These are phyloP conservation scores for Silurus asotus DNA, from an alignment of 2,113 vertebrate genomes.

Conservation along the genomic window DNA sequence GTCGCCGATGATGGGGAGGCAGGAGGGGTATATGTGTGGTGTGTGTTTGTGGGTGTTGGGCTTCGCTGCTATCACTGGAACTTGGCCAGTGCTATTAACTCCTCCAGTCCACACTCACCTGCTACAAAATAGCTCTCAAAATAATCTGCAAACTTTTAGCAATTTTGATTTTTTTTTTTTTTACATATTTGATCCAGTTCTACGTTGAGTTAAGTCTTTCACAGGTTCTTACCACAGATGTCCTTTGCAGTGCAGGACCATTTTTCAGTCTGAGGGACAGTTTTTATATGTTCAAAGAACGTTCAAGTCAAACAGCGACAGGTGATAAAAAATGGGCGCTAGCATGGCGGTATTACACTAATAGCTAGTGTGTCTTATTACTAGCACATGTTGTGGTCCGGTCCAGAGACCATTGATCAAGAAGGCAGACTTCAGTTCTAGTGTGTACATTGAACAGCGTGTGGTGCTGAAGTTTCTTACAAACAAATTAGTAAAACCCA, in stretches of 20 bases:
- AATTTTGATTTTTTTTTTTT: conserved; percentile 12
- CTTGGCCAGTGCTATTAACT: conserved; percentile 59
- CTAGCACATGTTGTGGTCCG: no score
- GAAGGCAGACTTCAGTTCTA: no score
- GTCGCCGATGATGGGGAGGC: conserved; percentile 77
- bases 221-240: background rate
- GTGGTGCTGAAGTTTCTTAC: no score
- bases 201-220: background rate
- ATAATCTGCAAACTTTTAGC: conserved; percentile 44
- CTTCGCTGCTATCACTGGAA: conserved; percentile 57
- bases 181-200: background rate
- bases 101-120: conserved; percentile 50
- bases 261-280: background rate
- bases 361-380: no score
- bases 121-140: conserved; percentile 36
- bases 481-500: no score
- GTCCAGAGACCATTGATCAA: no score
- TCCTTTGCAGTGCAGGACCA: background rate
- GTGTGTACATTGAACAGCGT: no score
- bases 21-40: conserved; percentile 45
- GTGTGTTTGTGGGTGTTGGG: conserved; percentile 55
- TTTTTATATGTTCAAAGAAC: background rate
- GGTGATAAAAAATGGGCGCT: no score
- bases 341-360: no score
- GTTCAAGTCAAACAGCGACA: no score